These are phyloP conservation scores for Branchipolynoe longqiensis DNA, from an alignment of 2,888 invertebrate species.

Conservation along the genomic window DNA sequence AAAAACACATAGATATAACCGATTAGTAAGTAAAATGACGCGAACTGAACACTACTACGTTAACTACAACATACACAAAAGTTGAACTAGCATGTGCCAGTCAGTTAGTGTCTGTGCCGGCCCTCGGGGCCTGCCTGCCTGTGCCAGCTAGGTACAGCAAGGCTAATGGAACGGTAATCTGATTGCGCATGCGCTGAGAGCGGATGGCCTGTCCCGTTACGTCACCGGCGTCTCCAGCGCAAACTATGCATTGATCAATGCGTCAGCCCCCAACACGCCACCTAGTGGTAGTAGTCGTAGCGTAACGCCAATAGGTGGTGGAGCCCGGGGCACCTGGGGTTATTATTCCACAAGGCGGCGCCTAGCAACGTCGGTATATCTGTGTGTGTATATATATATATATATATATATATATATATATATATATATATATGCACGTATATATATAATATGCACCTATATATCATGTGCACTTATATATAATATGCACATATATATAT, in stretches of 20 bases:
- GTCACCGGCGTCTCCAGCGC: not conserved
- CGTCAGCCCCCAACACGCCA: not conserved
- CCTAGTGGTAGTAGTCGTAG: not conserved
- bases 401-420: no score
- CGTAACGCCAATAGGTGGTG: not conserved
- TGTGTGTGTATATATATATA: no score
- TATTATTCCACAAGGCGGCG: no score
- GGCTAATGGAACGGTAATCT: not conserved
- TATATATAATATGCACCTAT: no score
- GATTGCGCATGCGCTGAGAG: not conserved
- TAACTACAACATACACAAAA: conserved; percentile 14
- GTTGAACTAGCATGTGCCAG: not conserved
- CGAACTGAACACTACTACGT: not conserved
- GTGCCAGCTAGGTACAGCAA: not conserved
- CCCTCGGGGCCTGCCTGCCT: not conserved
- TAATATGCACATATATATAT: no score
- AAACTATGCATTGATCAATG: not conserved
- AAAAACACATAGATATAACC: not conserved
- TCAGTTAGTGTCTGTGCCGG: not conserved
- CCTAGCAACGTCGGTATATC: no score
- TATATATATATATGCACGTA: no score
- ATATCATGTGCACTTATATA: no score
- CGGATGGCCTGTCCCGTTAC: not conserved
- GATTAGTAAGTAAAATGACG: not conserved
- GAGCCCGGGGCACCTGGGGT: no score